Evolutionary conservation across 2,113 vertebrate genomes (phyloP).

Genomic region (Cebidichthys violaceus): DNA sequence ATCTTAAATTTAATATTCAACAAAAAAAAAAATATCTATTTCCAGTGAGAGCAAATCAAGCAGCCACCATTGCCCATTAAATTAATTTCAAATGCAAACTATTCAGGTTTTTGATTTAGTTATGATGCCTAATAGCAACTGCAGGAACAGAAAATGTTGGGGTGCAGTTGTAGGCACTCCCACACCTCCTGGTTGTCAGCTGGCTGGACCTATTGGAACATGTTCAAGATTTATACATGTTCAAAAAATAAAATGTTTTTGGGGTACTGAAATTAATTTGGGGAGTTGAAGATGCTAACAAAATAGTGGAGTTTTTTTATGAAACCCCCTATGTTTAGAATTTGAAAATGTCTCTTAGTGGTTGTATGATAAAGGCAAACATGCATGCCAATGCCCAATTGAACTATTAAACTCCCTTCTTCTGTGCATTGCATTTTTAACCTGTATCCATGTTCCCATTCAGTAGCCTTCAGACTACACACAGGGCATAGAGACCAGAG

Average conservation of each 20-base stretch:
- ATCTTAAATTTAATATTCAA: not conserved
- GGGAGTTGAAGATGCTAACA: not conserved
- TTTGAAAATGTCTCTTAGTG: not conserved
- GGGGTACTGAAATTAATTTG: not conserved
- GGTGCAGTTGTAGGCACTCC: not conserved
- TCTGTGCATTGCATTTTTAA: not conserved
- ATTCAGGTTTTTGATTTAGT: not conserved
- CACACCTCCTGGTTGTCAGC: no score
- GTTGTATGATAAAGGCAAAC: not conserved
- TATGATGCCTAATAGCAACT: no score
- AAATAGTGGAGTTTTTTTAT: not conserved
- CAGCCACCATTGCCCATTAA: not conserved
- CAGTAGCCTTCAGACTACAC: not conserved
- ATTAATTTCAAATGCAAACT: not conserved
- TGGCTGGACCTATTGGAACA: not conserved
- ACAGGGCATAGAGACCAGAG: not conserved
- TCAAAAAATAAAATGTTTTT: not conserved
- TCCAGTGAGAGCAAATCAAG: not conserved
- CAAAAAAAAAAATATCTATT: not conserved
- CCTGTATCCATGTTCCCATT: not conserved
- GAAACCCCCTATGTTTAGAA: not conserved
- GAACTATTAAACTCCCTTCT: not conserved
- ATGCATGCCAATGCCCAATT: not conserved
- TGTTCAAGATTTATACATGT: not conserved
- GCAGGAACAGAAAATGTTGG: not conserved